A percentile compares a stretch with the other conserved stretches of the same genome.
Evolutionary conservation across 1,140 invertebrate species (phyloP).

Genomic region (Platyscapa corneri): DNA sequence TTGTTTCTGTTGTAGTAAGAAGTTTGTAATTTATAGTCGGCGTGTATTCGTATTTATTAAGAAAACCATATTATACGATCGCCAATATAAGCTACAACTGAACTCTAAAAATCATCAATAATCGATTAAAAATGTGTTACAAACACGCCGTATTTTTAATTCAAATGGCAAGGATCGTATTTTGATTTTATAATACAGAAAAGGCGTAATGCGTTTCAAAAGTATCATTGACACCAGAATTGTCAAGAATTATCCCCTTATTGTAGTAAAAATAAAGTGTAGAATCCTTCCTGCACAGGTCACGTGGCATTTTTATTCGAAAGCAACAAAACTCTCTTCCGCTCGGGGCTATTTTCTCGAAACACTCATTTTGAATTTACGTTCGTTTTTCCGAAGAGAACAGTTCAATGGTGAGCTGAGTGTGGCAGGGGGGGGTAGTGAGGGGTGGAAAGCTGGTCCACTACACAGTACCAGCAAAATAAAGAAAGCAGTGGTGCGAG

Average conservation of each 20-base stretch:
- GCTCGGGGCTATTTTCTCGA: conserved; percentile 22
- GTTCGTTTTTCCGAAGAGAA: not conserved
- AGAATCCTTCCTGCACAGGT: not conserved
- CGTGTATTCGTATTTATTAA: too few species aligned
- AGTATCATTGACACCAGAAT: not conserved
- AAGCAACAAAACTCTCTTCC: conserved; percentile 17
- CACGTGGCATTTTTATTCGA: conserved; percentile 13
- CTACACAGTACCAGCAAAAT: conserved; percentile 13
- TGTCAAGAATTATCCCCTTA: not conserved
- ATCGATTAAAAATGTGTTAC: not conserved
- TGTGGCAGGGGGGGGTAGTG: too few species aligned
- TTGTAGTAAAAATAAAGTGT: conserved; percentile 20
- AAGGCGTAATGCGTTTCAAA: not conserved
- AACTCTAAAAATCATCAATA: not conserved
- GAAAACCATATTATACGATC: too few species aligned
- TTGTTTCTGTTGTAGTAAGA: too few species aligned
- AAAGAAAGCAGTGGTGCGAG: conserved; percentile 21
- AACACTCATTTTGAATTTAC: conserved; percentile 47
- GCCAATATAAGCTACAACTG: not conserved
- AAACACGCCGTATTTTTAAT: not conserved
- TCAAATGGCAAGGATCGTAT: not conserved
- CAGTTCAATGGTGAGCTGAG: not conserved
- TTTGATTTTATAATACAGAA: not conserved
- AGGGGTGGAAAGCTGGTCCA: not conserved
- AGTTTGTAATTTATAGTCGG: too few species aligned